A percentile compares a stretch with the other conserved stretches of the same genome.
Conservation (phyloP, 2,113 vertebrate genomes). For the Pterocles burchelli region DNA sequence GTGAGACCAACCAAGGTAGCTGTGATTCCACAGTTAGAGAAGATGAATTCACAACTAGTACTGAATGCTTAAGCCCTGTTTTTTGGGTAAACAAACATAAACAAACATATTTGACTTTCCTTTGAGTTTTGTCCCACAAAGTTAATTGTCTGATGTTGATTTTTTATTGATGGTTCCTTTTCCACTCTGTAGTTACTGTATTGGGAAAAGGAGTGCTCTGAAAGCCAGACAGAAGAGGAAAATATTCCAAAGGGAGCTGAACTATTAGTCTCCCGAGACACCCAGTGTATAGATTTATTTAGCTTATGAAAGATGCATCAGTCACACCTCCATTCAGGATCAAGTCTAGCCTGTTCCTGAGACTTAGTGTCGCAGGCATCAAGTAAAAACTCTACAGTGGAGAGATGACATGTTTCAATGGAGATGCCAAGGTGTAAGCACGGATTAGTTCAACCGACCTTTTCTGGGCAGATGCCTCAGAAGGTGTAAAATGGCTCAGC, state of each 20-base stretch:
- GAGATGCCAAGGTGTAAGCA: neutral
- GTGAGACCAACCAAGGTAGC: neutral
- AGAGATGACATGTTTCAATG: conserved; percentile 8
- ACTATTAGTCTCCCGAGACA: conserved; percentile 15
- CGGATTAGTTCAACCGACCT: conserved; percentile 8
- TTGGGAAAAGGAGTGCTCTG: neutral
- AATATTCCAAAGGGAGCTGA: neutral
- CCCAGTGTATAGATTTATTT: conserved; percentile 18
- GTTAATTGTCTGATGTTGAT: conserved; percentile 26
- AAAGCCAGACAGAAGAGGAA: conserved; percentile 31
- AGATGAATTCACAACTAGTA: neutral
- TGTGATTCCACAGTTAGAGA: neutral
- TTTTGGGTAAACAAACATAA: neutral
- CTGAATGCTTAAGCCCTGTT: neutral
- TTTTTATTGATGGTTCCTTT: conserved; percentile 41
- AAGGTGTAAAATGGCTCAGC: neutral
- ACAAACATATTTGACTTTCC: conserved; percentile 21
- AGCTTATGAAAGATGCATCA: conserved; percentile 46
- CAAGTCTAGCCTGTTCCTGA: neutral
- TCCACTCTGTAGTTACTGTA: neutral
- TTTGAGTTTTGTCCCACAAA: conserved; percentile 36
- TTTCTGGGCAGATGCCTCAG: neutral
- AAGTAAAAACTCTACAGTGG: neutral
- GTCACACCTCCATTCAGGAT: conserved; percentile 34
- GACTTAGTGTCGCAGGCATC: conserved; percentile 45